Base-by-base conservation (phyloP, 2,797 vertebrate species). In the Gila robusta region DNA sequence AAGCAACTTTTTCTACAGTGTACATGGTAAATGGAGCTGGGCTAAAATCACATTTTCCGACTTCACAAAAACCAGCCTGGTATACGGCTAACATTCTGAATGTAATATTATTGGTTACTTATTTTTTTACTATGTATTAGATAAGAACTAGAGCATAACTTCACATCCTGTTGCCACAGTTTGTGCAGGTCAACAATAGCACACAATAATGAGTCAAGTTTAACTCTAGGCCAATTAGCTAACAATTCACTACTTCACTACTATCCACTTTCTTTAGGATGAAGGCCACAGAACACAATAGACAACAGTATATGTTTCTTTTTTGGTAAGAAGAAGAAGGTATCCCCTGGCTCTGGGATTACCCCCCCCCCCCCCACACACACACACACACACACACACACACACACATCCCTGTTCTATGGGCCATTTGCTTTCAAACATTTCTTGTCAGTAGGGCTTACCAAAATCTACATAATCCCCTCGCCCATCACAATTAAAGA, bases 401-500 rank as follows among this genome's bases (percentile, higher is more conserved):
- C 91, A 92, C 93, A 81, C 66, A 81, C 80, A 95, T 94, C 95
- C 94, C 94, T 96, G 93, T 95, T 94, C 94, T 95, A 91, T 92
- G 93, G 94, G 93, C 95, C 94, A 94, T 95, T 95, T 94, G 94
- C 95, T 95, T 95, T 95, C 94, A 96, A 96, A 96, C 93, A 94
- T 94, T 94, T 95, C 94, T 94, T 96, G 95, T 95, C 95, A 95
- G 94, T 91, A 94, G 91, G 95, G 95, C 94, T 96, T 96, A 96
- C 91, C 81, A 88, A 94, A 95, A 96, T 96, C 95, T 96, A 93
- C 96, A 96, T 96, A 96, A 96, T 96, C 95, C 95, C 92, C 95
- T 93, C 85, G 94, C 94, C 94, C 95, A 95, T 95, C 95, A 95
- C 95, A 96, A 96, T 96, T 96, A 96, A 95, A 96, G 95, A 96